These are phyloP conservation scores for Ivindomyrus marchei DNA, from an alignment of 2,113 vertebrate genomes.

Conservation along the genomic window DNA sequence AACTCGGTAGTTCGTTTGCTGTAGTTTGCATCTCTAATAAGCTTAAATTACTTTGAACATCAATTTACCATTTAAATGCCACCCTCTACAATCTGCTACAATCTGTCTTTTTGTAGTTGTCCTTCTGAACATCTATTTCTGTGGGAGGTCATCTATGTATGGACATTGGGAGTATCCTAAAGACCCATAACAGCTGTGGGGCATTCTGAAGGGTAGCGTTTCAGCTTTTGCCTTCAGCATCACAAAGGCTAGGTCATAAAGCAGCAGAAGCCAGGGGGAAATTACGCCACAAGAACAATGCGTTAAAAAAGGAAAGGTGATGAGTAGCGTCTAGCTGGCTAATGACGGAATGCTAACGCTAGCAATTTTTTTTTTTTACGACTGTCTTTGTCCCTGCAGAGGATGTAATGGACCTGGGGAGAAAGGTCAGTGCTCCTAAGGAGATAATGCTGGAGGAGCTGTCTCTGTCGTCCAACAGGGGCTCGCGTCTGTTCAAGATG, in stretches of 20 bases:
- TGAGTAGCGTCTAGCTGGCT: not conserved
- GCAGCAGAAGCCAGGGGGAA: not conserved
- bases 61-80: not conserved
- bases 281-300: not conserved
- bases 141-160: constrained; percentile 70
- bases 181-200: constrained; percentile 78
- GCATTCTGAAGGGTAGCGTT: constrained; percentile 62
- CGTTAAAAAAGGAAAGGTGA: not conserved
- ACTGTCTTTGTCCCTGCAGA: constrained; percentile 54
- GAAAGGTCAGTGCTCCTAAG: constrained; percentile 79
- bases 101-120: constrained; percentile 66
- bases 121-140: constrained; percentile 79
- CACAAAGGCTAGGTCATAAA: not conserved
- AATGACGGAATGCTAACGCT: not conserved
- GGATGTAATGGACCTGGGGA: constrained; percentile 74
- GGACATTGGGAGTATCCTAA: constrained; percentile 59
- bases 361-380: not conserved
- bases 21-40: not conserved
- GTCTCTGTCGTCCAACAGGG: constrained; percentile 80
- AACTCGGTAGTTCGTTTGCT: not conserved
- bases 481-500: constrained; percentile 89
- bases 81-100: not conserved
- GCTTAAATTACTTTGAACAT: not conserved
- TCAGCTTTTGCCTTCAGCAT: not conserved
- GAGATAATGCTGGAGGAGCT: constrained; percentile 97